Percentiles rank a stretch among this genome's conserved stretches.
Conservation (phyloP, 1,140 invertebrate species). For the Bombyx mandarina region DNA sequence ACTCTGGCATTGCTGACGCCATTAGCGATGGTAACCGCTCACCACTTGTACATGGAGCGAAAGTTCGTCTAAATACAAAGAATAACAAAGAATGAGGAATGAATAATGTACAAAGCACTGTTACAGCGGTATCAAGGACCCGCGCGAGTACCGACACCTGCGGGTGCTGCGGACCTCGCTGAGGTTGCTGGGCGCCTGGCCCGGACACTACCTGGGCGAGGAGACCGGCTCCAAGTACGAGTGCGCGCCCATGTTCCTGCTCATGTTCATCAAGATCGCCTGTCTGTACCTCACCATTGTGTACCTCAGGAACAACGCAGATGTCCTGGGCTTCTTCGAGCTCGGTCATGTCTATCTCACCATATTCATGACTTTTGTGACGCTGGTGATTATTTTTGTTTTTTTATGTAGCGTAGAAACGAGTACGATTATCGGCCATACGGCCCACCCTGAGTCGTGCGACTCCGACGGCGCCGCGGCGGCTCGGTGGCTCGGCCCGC, state of each 20-base stretch:
- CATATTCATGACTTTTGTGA: constrained; percentile 11
- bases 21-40: too few relatives aligned
- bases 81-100: too few relatives aligned
- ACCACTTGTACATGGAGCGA: too few relatives aligned
- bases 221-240: neutral
- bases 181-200: constrained; percentile 1
- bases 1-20: too few relatives aligned
- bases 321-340: constrained; percentile 11
- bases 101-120: too few relatives aligned
- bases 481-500: too few relatives aligned
- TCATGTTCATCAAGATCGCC: constrained; percentile 1
- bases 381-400: constrained; percentile 12
- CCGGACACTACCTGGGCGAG: neutral
- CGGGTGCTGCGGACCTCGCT: constrained; percentile 1
- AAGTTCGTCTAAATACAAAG: too few relatives aligned
- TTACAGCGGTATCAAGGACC: constrained; percentile 4
- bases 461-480: too few relatives aligned
- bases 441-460: too few relatives aligned
- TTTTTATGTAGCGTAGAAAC: neutral
- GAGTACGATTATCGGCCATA: too few relatives aligned
- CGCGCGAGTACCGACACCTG: constrained; percentile 1
- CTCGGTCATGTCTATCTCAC: constrained; percentile 20
- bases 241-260: neutral
- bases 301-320: constrained; percentile 8
- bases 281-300: neutral